These are phyloP conservation scores for Scytalopus superciliaris DNA, from an alignment of 2,113 vertebrate genomes.

Conservation along the genomic window DNA sequence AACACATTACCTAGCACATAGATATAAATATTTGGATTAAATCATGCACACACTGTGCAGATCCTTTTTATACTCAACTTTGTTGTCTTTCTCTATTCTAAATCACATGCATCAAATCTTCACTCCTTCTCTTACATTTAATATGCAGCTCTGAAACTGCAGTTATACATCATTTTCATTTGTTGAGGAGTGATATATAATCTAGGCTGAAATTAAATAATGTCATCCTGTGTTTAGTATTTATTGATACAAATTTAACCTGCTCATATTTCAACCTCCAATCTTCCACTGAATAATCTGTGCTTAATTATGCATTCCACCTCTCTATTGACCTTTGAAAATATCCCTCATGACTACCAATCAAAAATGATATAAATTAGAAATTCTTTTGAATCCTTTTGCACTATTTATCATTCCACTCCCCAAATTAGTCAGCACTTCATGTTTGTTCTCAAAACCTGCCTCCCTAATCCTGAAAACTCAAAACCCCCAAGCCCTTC, in stretches of 20 bases:
- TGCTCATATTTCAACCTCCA: constrained; percentile 59
- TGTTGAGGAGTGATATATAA: constrained; percentile 51
- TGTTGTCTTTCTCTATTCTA: constrained; percentile 18
- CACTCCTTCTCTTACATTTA: constrained; percentile 2
- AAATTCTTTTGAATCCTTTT: constrained; percentile 16
- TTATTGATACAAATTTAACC: constrained; percentile 67
- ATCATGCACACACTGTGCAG: neutral
- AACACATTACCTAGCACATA: neutral
- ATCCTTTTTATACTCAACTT: neutral
- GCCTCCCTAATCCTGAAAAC: neutral
- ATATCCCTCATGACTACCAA: constrained; percentile 49
- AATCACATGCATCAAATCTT: constrained; percentile 38
- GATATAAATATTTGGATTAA: neutral
- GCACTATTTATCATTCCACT: constrained; percentile 16
- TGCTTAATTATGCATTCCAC: constrained; percentile 68
- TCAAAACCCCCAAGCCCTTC: neutral
- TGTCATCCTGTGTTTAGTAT: constrained; percentile 58
- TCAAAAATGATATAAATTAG: constrained; percentile 48
- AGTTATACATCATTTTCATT: constrained; percentile 64
- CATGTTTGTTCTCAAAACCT: neutral
- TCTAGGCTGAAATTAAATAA: constrained; percentile 57
- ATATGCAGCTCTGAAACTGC: constrained; percentile 35
- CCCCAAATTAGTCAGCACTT: neutral
- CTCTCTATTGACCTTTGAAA: constrained; percentile 66
- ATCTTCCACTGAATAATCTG: constrained; percentile 40